A percentile compares a stretch with the other conserved stretches of the same genome.
phyloP scores from a whole-genome alignment of 2,888 invertebrate species.

The Cheilosia soror region DNA sequence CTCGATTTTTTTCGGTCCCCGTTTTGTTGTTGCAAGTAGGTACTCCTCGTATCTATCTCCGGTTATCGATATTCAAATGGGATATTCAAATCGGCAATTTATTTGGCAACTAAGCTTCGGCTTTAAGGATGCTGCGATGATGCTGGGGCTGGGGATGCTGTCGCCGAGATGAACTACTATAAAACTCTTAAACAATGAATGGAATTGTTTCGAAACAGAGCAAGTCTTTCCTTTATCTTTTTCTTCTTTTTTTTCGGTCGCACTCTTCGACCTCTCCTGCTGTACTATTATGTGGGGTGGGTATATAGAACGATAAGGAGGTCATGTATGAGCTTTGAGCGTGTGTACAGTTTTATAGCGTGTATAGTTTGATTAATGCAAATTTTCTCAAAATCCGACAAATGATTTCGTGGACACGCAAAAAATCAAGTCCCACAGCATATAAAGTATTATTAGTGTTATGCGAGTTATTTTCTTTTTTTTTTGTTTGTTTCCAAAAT shows the following conservation, averaged over 20 bases:
- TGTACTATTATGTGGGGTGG: background rate
- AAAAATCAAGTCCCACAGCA: constrained; percentile 76
- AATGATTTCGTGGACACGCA: constrained; percentile 83
- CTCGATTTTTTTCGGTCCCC: constrained; percentile 25
- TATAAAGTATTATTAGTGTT: constrained; percentile 46
- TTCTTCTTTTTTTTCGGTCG: background rate
- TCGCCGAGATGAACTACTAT: constrained; percentile 25
- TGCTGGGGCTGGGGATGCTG: background rate
- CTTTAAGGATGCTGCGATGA: constrained; percentile 47
- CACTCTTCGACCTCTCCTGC: background rate
- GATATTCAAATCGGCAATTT: constrained; percentile 71
- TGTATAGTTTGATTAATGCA: constrained; percentile 73
- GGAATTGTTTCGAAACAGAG: constrained; percentile 13
- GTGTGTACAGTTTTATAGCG: constrained; percentile 31
- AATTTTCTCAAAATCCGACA: constrained; percentile 80
- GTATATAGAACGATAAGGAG: constrained; percentile 11
- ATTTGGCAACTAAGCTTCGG: constrained; percentile 51
- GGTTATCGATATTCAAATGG: constrained; percentile 72
- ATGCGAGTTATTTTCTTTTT: constrained; percentile 51
- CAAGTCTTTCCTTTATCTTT: constrained; percentile 5
- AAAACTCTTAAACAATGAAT: constrained; percentile 30
- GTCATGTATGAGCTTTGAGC: constrained; percentile 45
- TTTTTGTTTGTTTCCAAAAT: constrained; percentile 8
- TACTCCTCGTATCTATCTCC: constrained; percentile 27
- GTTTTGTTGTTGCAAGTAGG: background rate